Evolutionary conservation across 2,113 vertebrate genomes (phyloP), one percentile per base, ranked within the genome.

Genomic region (Dasypus novemcinctus): DNA sequence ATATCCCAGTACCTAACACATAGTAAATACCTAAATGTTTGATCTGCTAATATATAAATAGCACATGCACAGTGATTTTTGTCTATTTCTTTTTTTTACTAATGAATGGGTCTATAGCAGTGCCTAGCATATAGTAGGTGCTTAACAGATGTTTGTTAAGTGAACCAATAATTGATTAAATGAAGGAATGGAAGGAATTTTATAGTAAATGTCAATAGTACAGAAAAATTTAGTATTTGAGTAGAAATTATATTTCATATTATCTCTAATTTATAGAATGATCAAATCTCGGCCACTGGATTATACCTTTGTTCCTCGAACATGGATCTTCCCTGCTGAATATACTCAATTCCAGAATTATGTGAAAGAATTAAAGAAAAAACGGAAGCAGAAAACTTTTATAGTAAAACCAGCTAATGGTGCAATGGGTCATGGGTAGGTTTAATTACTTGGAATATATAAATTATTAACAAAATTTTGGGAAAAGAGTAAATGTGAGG

Each of bases 321-420:
- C 99, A 0, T 99, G 99, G 99, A 99, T 99, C 97, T 99, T 99
- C 96, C 99, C 99, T 41, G 99, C 99, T 23, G 99, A 99, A 93
- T 99, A 99, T 97, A 99, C 99, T 41, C 99, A 99, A 97, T 99
- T 99, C 97, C 99, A 99, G 98, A 99, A 99, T 97, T 99, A 99
- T 25, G 99, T 99, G 63, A 99, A 99, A 98, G 99, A 99, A 98
- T 87, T 99, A 83, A 99, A 99, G 97, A 99, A 99, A 97, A 99
- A 99, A 97, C 99, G 99, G 95, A 99, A 99, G 96, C 99, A 99
- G 98, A 99, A 99, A 98, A 99, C 99, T 2, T 99, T 99, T 93
- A 99, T 99, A 92, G 99, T 99, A 89, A 99, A 99, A 96, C 99
- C 99, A 80, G 99, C 99, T 96, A 99, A 99, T 25, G 99, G 99